Conservation (phyloP, 2,797 vertebrate species). For the Hyperoplus immaculatus region DNA sequence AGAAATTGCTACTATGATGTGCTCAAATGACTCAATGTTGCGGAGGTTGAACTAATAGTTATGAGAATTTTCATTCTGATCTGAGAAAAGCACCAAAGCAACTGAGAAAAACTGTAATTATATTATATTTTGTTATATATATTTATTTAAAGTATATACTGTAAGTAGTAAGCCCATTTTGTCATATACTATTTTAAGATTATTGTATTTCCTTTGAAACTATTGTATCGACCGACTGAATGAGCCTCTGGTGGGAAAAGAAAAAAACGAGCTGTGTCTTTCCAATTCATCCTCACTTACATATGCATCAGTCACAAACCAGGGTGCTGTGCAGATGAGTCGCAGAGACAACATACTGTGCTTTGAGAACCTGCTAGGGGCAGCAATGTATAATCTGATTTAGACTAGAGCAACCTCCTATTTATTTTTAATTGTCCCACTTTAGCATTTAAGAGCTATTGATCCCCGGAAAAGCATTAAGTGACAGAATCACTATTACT, state of each 20-base stretch:
- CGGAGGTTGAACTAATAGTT: too few species aligned
- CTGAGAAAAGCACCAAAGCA: too few species aligned
- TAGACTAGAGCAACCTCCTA: constrained; percentile 92
- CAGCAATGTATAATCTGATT: constrained; percentile 89
- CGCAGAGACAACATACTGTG: constrained; percentile 88
- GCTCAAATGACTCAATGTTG: too few species aligned
- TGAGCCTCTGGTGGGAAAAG: constrained; percentile 39
- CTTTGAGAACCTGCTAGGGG: constrained; percentile 89
- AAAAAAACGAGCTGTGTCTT: constrained; percentile 61
- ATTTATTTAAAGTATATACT: constrained; percentile 12
- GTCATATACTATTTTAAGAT: constrained; percentile 17
- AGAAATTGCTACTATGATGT: too few species aligned
- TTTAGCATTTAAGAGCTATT: constrained; percentile 99
- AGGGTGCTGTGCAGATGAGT: constrained; percentile 84
- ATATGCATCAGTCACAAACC: constrained; percentile 86
- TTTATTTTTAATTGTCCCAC: constrained; percentile 99
- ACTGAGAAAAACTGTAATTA: too few species aligned
- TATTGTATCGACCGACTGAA: constrained; percentile 51
- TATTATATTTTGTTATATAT: constrained; percentile 48
- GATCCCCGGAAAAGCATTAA: constrained; percentile 98
- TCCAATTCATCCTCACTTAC: constrained; percentile 84
- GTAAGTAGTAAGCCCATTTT: background rate
- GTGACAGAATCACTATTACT: constrained; percentile 98
- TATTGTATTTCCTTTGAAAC: constrained; percentile 45
- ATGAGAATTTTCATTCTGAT: too few species aligned